These are phyloP conservation scores for Andrena minutula DNA, from an alignment of 2,888 invertebrate genomes.

Conservation along the genomic window DNA sequence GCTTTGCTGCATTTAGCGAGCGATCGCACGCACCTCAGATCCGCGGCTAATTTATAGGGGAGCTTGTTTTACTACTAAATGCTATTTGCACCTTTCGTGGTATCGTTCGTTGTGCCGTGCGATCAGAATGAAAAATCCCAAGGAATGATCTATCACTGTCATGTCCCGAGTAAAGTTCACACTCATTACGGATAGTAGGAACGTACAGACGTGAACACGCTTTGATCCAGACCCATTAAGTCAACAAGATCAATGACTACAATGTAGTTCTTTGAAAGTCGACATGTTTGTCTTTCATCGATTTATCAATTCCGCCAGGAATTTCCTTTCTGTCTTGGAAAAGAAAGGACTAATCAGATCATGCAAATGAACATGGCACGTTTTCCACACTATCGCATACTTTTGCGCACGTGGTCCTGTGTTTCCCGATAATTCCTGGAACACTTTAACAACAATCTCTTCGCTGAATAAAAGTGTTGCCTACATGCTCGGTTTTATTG, in stretches of 20 bases:
- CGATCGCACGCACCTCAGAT: constrained; percentile 53
- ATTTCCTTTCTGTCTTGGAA: neutral
- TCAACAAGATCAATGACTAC: constrained; percentile 16
- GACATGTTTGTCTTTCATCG: neutral
- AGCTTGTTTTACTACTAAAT: constrained; percentile 48
- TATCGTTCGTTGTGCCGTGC: constrained; percentile 21
- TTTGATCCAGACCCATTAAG: constrained; percentile 14
- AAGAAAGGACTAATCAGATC: neutral
- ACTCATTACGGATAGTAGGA: constrained; percentile 43
- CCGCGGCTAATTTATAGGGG: constrained; percentile 42
- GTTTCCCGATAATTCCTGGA: neutral
- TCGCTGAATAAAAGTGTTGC: neutral
- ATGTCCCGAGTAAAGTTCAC: constrained; percentile 51
- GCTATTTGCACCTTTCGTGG: constrained; percentile 34
- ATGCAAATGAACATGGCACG: neutral
- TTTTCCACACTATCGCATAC: neutral
- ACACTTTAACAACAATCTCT: neutral
- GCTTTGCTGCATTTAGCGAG: constrained; percentile 41
- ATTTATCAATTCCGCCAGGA: constrained; percentile 9
- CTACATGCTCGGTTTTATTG: too few species aligned
- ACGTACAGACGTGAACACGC: constrained; percentile 19
- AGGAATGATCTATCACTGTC: constrained; percentile 54
- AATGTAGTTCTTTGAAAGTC: constrained; percentile 3
- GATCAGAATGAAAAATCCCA: constrained; percentile 10
- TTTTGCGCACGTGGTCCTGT: too few species aligned